Base-by-base conservation (phyloP, 2,113 vertebrate genomes). In the Myiopsitta monachus region DNA sequence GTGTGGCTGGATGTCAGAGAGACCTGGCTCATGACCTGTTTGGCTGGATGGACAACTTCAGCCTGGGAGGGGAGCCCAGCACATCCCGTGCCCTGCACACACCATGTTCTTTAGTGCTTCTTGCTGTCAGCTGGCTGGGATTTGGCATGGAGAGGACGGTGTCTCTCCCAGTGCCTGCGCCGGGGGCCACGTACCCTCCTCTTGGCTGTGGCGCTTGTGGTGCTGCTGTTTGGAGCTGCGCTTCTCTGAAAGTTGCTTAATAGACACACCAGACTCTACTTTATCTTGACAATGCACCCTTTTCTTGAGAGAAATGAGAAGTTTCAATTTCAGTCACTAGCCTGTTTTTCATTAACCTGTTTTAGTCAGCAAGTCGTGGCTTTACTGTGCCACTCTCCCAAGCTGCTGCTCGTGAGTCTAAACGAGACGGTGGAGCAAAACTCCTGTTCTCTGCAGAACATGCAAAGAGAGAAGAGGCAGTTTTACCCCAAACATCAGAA, bases 311-410 rank as follows among this genome's bases (percentile, higher is more conserved):
- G 95, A 95, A 97, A 96, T 44, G 51, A 86, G 92, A 83, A 92
- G 92, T 96, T 96, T 97, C 93, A 78, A 23, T 97, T 94, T 97
- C 88, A 95, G 68, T 97, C 94, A 96, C 67, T 73, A 74, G 87
- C 93, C 76, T 95, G 93, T 91, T 96, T 97, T 91, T 97, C 92
- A 94, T 90, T 92, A 94, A 95, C 92, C 95, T 97, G 73, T 96
- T 96, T 96, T 92, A 96, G 94, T 92, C 87, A 88, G 95, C 70
- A 43, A 92, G 91, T 90, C 83, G 0, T 93, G 85, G 86, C 82
- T 94, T 96, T 94, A 67, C 52, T 89, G 88, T 91, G 55, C 72
- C 63, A 36, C 27, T 62, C 83, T 87, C 64, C 82, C 63, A 68
- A n/a, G 59, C 80, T 78, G 91, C 66, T 2, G 6, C 87, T 79